Evolutionary conservation across 2,797 vertebrate genomes (phyloP).

Genomic region (Poeciliopsis presidionis): DNA sequence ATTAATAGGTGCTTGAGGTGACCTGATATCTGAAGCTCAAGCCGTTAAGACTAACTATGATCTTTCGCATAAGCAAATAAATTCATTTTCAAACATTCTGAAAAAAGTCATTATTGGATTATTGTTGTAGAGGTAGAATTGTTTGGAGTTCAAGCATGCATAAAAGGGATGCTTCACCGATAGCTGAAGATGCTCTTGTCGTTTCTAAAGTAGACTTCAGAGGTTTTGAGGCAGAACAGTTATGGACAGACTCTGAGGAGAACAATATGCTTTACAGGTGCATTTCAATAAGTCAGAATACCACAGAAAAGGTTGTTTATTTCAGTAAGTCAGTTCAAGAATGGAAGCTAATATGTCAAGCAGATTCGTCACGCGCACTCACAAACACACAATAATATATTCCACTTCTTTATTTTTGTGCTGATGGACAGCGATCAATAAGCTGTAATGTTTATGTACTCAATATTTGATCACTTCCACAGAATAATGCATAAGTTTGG

Average conservation of each 20-base stretch:
- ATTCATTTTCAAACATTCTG: constrained; percentile 70
- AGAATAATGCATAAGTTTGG: neutral
- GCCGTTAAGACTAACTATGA: constrained; percentile 59
- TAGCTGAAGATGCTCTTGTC: constrained; percentile 58
- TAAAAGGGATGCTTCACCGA: constrained; percentile 72
- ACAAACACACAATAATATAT: no score
- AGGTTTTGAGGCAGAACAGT: constrained; percentile 37
- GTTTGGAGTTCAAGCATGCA: constrained; percentile 80
- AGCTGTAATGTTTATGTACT: neutral
- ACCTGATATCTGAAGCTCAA: constrained; percentile 72
- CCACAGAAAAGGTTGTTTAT: neutral
- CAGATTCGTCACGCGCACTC: neutral
- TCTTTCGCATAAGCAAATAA: constrained; percentile 73
- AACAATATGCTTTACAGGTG: constrained; percentile 6
- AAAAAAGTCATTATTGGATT: constrained; percentile 80
- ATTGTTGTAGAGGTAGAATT: constrained; percentile 78
- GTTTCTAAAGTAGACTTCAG: constrained; percentile 57
- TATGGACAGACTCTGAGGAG: constrained; percentile 31
- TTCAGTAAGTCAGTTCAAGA: neutral
- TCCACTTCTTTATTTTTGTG: neutral
- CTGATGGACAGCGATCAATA: neutral
- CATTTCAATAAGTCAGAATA: neutral
- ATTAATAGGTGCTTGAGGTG: constrained; percentile 85
- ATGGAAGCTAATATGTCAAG: neutral
- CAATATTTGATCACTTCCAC: neutral